phyloP scores from a whole-genome alignment of 2,888 invertebrate genomes.

The Bugula neritina region DNA sequence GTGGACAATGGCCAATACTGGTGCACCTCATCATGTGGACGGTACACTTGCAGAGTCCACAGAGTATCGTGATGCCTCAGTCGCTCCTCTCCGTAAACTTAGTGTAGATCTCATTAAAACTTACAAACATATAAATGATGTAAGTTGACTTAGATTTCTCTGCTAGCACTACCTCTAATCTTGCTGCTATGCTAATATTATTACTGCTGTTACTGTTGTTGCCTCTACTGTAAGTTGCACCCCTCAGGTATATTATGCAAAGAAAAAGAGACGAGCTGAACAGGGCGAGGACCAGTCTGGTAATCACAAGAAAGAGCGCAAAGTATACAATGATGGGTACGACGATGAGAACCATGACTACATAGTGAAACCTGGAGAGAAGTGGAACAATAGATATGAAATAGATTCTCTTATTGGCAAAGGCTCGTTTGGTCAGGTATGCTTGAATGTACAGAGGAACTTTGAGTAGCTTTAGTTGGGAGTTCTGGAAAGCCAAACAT shows the following conservation, averaged over 20 bases:
- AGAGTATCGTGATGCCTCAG: conserved; percentile 41
- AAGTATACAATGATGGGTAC: conserved; percentile 51
- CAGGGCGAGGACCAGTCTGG: conserved; percentile 44
- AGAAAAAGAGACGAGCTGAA: conserved; percentile 92
- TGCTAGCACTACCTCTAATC: not conserved
- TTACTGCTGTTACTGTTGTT: not conserved
- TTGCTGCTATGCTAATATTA: not conserved
- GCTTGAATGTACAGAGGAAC: conserved; percentile 29
- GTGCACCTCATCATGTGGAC: no score
- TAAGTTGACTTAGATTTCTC: conserved; percentile 52
- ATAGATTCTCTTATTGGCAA: conserved; percentile 97
- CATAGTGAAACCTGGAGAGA: conserved; percentile 97
- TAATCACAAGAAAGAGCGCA: conserved; percentile 46
- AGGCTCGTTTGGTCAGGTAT: conserved; percentile 77
- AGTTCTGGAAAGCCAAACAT: no score
- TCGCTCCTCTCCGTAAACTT: conserved; percentile 80
- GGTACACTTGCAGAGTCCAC: no score
- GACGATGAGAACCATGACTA: conserved; percentile 99
- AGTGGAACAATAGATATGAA: conserved; percentile 93
- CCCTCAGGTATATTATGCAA: conserved; percentile 61
- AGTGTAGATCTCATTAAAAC: conserved; percentile 99
- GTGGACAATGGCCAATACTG: no score
- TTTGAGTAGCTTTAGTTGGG: no score
- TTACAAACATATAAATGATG: conserved; percentile 99
- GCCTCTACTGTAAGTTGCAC: not conserved